phyloP scores from a whole-genome alignment of 2,888 invertebrate species.

The Tryphoninae sp. region DNA sequence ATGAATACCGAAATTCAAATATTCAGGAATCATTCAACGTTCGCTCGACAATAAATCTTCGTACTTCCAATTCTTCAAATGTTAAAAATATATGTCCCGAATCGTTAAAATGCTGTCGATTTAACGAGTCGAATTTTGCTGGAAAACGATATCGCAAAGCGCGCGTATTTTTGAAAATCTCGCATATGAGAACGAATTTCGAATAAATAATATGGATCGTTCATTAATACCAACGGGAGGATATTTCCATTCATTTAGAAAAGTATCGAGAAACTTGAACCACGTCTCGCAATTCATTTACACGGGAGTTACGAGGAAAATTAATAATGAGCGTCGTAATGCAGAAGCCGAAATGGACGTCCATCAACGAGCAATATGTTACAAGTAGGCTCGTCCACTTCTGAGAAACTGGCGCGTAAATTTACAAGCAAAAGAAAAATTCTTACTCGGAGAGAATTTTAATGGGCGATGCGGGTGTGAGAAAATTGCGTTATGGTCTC shows the following conservation, averaged over 20 bases:
- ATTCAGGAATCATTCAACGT: not conserved
- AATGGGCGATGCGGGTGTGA: constrained; percentile 29
- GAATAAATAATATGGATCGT: too few species aligned
- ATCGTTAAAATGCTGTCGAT: too few species aligned
- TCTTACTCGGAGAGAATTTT: constrained; percentile 11
- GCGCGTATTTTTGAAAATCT: too few species aligned
- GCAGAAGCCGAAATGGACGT: not conserved
- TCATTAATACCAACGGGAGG: not conserved
- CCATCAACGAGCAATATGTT: not conserved
- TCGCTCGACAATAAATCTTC: not conserved
- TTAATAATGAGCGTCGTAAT: not conserved
- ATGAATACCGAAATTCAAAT: not conserved
- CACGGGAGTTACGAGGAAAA: not conserved
- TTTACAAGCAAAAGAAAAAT: constrained; percentile 25
- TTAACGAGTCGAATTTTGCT: too few species aligned
- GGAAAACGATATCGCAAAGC: too few species aligned
- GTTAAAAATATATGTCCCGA: not conserved
- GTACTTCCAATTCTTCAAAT: not conserved
- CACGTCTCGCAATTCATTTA: not conserved
- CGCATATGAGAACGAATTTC: too few species aligned
- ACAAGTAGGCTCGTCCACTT: too few species aligned
- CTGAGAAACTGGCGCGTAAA: constrained; percentile 2
- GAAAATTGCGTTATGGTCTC: constrained; percentile 53
- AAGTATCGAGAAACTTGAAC: not conserved
- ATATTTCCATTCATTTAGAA: not conserved